These are phyloP conservation scores for Chloropsis cyanopogon DNA, from an alignment of 2,113 vertebrate genomes.

Conservation along the genomic window DNA sequence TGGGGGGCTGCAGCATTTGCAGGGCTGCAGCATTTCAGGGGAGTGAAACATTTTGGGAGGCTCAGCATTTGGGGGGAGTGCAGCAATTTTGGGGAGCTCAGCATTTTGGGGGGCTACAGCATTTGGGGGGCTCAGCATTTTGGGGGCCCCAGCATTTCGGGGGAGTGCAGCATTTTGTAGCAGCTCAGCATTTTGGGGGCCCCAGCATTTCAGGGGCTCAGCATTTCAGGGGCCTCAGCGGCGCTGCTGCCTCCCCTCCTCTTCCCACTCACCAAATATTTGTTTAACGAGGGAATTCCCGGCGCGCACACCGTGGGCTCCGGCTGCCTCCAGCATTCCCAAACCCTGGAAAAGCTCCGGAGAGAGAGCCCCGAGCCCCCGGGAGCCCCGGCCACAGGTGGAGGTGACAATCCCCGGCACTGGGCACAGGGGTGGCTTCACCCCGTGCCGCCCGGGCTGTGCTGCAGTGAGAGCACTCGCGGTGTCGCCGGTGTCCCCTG, in stretches of 20 bases:
- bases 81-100: background rate
- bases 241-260: background rate
- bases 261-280: background rate
- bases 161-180: background rate
- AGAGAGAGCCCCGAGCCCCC: rapidly evolving
- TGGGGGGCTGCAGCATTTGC: no score
- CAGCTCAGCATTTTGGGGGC: background rate
- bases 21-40: background rate
- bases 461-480: rapidly evolving
- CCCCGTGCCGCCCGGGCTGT: background rate
- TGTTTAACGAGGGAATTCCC: slow-evolving; percentile 26
- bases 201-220: no score
- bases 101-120: no score
- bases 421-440: background rate
- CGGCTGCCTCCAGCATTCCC: background rate
- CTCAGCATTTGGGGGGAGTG: background rate
- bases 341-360: background rate
- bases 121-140: background rate
- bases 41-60: background rate
- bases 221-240: background rate
- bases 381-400: rapidly evolving
- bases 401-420: rapidly evolving
- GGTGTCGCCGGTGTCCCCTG: background rate
- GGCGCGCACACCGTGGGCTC: background rate
- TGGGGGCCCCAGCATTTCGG: background rate